A percentile compares a stretch with the other conserved stretches of the same genome.
Conservation (phyloP, 2,113 vertebrate genomes). For the Eonycteris spelaea region DNA sequence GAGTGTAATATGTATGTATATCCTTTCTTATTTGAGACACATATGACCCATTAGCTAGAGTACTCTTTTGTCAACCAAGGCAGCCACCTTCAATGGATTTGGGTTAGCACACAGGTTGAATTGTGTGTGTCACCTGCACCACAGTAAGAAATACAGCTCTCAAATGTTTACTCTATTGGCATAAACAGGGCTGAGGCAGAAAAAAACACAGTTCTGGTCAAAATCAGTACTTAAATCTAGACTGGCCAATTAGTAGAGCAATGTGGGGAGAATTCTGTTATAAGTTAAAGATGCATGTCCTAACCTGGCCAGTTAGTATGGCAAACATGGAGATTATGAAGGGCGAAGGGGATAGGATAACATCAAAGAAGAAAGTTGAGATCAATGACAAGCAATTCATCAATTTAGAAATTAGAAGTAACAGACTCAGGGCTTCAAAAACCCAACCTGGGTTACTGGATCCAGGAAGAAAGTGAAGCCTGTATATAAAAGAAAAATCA, state of each 20-base stretch:
- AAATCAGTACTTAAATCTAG: neutral
- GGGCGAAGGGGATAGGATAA: no score
- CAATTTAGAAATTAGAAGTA: neutral
- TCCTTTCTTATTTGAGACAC: neutral
- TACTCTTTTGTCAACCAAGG: neutral
- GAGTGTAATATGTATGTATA: rapidly evolving
- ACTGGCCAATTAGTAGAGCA: neutral
- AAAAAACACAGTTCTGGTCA: neutral
- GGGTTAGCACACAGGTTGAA: neutral
- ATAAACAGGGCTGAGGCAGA: neutral
- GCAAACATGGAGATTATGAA: neutral
- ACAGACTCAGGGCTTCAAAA: neutral
- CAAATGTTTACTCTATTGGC: neutral
- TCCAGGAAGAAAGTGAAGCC: neutral
- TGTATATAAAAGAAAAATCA: neutral
- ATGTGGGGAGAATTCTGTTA: neutral
- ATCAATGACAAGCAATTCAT: neutral
- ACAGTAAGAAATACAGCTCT: neutral
- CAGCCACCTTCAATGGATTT: neutral
- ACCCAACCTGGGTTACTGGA: neutral
- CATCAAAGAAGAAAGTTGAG: neutral
- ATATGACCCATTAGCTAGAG: neutral
- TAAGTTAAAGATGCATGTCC: neutral
- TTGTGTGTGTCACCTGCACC: neutral
- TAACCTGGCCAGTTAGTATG: neutral